phyloP scores from a whole-genome alignment of 2,888 invertebrate species.

The Apotomis betuletana region DNA sequence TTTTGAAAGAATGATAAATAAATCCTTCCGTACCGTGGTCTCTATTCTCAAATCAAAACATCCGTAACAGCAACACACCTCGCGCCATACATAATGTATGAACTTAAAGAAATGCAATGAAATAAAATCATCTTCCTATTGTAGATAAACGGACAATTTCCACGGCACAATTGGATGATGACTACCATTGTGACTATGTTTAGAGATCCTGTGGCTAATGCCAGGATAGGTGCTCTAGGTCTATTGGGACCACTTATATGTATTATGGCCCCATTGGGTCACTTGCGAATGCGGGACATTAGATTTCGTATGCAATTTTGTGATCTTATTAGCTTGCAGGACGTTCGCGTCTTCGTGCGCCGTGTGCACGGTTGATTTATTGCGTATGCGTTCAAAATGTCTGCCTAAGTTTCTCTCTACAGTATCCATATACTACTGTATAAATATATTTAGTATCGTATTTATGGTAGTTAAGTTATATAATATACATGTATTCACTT shows the following conservation, averaged over 20 bases:
- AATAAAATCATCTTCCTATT: constrained; percentile 63
- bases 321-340: constrained; percentile 7
- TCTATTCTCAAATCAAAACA: constrained; percentile 13
- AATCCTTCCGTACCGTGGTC: background rate
- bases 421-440: too few relatives aligned
- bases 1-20: too few relatives aligned
- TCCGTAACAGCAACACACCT: constrained; percentile 44
- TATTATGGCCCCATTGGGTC: constrained; percentile 76
- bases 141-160: constrained; percentile 78
- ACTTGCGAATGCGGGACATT: constrained; percentile 45
- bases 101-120: constrained; percentile 80
- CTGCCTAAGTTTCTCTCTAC: too few relatives aligned
- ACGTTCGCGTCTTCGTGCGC: background rate
- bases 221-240: constrained; percentile 70
- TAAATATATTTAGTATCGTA: too few relatives aligned
- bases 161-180: constrained; percentile 81
- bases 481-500: too few relatives aligned
- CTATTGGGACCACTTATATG: constrained; percentile 71
- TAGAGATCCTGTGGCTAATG: constrained; percentile 80
- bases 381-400: too few relatives aligned
- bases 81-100: constrained; percentile 70
- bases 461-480: too few relatives aligned
- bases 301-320: constrained; percentile 23
- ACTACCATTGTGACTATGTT: constrained; percentile 81
- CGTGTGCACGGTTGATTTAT: too few relatives aligned